Conservation (phyloP, 2,797 vertebrate genomes). For the Sebastes dallii region DNA sequence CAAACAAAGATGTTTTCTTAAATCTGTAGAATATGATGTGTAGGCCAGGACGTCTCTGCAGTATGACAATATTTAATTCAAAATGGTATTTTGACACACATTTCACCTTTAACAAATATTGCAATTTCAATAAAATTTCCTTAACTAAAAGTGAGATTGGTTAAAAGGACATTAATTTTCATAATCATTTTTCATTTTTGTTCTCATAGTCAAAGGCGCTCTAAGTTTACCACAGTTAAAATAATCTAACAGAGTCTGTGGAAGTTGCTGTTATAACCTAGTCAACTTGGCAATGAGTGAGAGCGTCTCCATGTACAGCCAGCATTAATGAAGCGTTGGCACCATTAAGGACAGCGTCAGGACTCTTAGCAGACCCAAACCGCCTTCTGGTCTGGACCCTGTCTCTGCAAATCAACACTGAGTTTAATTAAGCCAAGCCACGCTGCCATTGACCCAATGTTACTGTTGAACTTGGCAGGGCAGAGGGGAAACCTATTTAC, state of each 20-base stretch:
- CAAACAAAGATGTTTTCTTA: not conserved
- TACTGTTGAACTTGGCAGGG: slow-evolving; percentile 77
- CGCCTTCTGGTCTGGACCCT: slow-evolving; percentile 69
- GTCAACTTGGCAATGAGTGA: slow-evolving; percentile 16
- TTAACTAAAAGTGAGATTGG: not conserved
- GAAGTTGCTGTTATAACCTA: slow-evolving; percentile 11
- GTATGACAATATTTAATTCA: not conserved
- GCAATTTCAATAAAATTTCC: not conserved
- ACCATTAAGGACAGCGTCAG: slow-evolving; percentile 52
- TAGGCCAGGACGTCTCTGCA: not conserved
- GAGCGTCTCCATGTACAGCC: slow-evolving; percentile 28
- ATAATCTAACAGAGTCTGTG: not conserved
- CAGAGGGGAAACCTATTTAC: slow-evolving; percentile 70
- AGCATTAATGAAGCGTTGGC: slow-evolving; percentile 65
- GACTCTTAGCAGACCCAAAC: slow-evolving; percentile 55
- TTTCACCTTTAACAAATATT: not conserved
- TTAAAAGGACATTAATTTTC: not conserved
- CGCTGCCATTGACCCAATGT: slow-evolving; percentile 63
- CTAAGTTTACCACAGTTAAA: not conserved
- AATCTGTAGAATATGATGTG: not conserved
- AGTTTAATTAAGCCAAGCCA: slow-evolving; percentile 77
- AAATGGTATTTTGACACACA: not conserved
- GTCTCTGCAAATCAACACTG: slow-evolving; percentile 74
- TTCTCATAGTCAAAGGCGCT: not conserved
- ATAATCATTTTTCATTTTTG: not conserved